Percentiles rank a stretch among this genome's conserved stretches.
Conservation (phyloP, 2,113 vertebrate species). For the Phaetusa simplex region DNA sequence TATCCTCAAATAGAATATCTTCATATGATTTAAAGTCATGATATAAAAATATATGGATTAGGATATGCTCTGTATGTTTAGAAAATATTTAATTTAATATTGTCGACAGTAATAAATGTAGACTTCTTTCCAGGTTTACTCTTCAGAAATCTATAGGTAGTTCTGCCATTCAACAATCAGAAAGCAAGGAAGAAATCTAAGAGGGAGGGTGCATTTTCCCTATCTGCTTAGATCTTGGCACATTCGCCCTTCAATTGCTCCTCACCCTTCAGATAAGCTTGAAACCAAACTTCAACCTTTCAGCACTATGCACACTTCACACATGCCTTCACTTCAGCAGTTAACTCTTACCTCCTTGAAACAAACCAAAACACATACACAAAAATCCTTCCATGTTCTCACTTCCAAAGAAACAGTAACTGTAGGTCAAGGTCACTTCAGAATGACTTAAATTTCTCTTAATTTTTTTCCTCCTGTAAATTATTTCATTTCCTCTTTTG, state of each 20-base stretch:
- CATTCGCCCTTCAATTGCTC: conserved; percentile 6
- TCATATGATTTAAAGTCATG: neutral
- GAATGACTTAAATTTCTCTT: neutral
- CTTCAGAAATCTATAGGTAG: neutral
- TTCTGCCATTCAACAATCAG: neutral
- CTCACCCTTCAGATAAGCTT: conserved; percentile 42
- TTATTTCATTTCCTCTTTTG: neutral
- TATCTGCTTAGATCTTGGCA: conserved; percentile 15
- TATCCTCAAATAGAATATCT: neutral
- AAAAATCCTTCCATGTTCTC: neutral
- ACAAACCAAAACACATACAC: conserved; percentile 16
- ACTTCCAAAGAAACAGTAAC: neutral
- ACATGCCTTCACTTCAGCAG: conserved; percentile 43
- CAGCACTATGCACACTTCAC: conserved; percentile 41
- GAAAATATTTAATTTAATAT: neutral
- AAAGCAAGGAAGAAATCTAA: neutral
- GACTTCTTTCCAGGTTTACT: neutral
- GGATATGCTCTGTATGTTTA: neutral
- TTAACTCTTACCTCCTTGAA: conserved; percentile 41
- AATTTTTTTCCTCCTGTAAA: neutral
- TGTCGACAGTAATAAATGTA: neutral
- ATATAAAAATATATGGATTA: neutral
- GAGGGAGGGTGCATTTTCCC: neutral
- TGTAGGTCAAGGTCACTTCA: conserved; percentile 24
- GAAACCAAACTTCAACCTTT: conserved; percentile 53